Evolutionary conservation across 2,797 vertebrate species (phyloP), one percentile per base, ranked within the genome.

Genomic region (Gallinago stenura): DNA sequence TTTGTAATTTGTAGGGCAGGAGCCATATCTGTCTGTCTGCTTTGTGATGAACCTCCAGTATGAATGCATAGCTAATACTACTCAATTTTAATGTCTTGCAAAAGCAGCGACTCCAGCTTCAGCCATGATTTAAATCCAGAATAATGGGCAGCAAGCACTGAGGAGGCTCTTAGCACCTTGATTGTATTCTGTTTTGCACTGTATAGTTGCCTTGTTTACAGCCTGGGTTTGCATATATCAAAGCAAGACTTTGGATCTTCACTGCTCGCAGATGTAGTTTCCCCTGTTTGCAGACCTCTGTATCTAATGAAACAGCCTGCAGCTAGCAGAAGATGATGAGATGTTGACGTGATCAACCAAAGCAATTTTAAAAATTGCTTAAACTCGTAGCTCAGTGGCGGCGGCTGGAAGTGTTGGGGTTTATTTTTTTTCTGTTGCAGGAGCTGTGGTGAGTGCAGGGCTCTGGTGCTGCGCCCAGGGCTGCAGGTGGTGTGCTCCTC

Each of bases 1-100:
- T 88, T 90, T 86, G 45, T 91, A 57, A 81, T 94, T 93, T 86
- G 41, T 51, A 71, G 39, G 58, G 39, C 82, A 90, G 72, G 18
- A 86, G 51, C 31, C 13, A 0, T 83, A 54, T 85, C 83, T 90
- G 5, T 73, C 19, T 68, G 10, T 53, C 41, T 81, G 56, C 61
- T 93, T 75, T 94, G 61, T 91, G 76, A 71, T 71, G 58, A 22
- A 37, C 15, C 45, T 94, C 25, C 46, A 45, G 2, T 51, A 25
- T 72, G 28, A 94, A 71, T 72, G 33, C 37, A 13, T 75, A 65
- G 69, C 50, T 91, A 90, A 50, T 2, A 78, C 88, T 70, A 24
- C 21, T 50, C 11, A 50, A 2, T 83, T 87, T 94, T 69, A 90
- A 69, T 90, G 80, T 69, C 37, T 54, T 51, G 26, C 0, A 0